A percentile compares a stretch with the other conserved stretches of the same genome.
These are phyloP conservation scores for Tautogolabrus adspersus DNA, from an alignment of 2,113 vertebrate genomes.

Conservation along the genomic window DNA sequence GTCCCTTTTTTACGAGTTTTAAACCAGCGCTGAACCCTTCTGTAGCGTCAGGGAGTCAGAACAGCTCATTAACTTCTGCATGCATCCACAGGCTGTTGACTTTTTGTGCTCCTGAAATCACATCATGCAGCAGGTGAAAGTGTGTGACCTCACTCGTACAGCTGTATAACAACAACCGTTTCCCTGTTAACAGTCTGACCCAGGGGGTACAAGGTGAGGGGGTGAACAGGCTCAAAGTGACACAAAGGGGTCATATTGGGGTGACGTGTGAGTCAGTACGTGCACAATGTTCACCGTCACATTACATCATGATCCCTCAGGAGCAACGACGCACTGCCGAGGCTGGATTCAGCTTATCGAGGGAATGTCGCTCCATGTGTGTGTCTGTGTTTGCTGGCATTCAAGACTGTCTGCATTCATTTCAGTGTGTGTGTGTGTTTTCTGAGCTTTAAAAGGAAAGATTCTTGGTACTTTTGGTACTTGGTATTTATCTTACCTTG, in stretches of 20 bases:
- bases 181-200: slow-evolving; percentile 65
- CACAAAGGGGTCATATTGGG: slow-evolving; percentile 49
- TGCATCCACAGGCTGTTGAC: slow-evolving; percentile 26
- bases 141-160: slow-evolving; percentile 33
- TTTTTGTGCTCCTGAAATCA: slow-evolving; percentile 30
- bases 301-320: slow-evolving; percentile 29
- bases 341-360: slow-evolving; percentile 79
- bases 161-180: slow-evolving; percentile 53
- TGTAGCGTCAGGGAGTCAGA: slow-evolving; percentile 9
- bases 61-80: slow-evolving; percentile 35
- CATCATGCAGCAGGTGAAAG: slow-evolving; percentile 45
- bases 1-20: neutral
- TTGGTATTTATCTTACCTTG: slow-evolving; percentile 95
- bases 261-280: slow-evolving; percentile 44
- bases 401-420: slow-evolving; percentile 19
- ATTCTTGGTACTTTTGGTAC: neutral
- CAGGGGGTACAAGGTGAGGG: slow-evolving; percentile 38
- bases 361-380: slow-evolving; percentile 49
- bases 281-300: slow-evolving; percentile 1
- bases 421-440: slow-evolving; percentile 12
- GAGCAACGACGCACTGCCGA: slow-evolving; percentile 41
- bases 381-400: slow-evolving; percentile 37
- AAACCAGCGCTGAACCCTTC: neutral
- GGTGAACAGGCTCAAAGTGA: slow-evolving; percentile 50
- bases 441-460: slow-evolving; percentile 39